Evolutionary conservation across 1,140 invertebrate genomes (phyloP).

Genomic region (Nasonia vitripennis): DNA sequence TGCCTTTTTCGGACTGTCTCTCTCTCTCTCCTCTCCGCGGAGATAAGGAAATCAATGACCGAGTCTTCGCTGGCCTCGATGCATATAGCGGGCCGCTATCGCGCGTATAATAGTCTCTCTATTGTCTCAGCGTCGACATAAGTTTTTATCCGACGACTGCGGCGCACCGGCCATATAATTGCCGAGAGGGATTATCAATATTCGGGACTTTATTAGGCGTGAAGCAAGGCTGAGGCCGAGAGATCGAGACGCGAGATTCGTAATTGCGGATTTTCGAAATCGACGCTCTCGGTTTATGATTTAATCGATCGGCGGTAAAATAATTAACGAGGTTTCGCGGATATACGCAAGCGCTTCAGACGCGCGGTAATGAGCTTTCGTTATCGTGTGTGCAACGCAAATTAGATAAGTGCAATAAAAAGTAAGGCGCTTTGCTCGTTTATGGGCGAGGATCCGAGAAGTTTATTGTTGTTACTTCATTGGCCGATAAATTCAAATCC

Average conservation of each 20-base stretch:
- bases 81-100: constrained; percentile 2
- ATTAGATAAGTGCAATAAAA: constrained; percentile 27
- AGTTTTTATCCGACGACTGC: neutral
- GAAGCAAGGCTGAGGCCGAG: neutral
- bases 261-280: constrained; percentile 32
- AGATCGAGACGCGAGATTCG: neutral
- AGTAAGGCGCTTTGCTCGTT: neutral
- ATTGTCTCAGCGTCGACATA: neutral
- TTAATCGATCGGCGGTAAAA: constrained; percentile 42
- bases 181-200: neutral
- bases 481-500: neutral
- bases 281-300: neutral
- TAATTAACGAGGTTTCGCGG: constrained; percentile 1
- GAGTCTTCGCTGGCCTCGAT: constrained; percentile 36
- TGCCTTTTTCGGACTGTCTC: constrained; percentile 26
- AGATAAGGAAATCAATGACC: constrained; percentile 49
- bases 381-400: constrained; percentile 1
- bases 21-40: neutral
- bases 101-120: neutral
- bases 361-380: constrained; percentile 20
- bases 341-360: neutral
- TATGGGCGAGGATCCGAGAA: neutral
- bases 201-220: constrained; percentile 22
- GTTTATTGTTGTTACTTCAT: constrained; percentile 5
- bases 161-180: too few species aligned